Percentiles rank a stretch among this genome's conserved stretches.
Conservation (phyloP, 2,797 vertebrate genomes). For the Oryzias dopingdopingensis region DNA sequence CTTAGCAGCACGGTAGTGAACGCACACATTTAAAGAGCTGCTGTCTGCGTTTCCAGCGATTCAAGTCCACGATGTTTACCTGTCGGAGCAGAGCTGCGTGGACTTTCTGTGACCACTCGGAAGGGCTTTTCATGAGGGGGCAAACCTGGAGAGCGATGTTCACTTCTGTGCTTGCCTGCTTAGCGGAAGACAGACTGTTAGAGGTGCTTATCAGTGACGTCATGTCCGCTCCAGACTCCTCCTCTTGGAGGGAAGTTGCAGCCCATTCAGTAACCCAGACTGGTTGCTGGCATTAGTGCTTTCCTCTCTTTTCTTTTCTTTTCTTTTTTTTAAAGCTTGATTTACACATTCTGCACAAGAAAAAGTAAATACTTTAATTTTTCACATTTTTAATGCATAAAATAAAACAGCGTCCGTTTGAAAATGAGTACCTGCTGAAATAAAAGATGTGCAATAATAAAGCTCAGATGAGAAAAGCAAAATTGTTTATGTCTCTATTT, state of each 20-base stretch:
- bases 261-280: neutral
- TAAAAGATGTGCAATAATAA: no score
- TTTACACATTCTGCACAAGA: no score
- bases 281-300: no score
- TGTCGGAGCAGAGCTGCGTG: slow-evolving; percentile 27
- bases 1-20: slow-evolving; percentile 29
- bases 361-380: no score
- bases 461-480: no score
- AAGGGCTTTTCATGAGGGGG: slow-evolving; percentile 15
- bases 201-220: slow-evolving; percentile 66
- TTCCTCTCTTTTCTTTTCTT: no score
- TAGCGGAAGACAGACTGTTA: slow-evolving; percentile 66
- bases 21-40: slow-evolving; percentile 7
- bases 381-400: no score
- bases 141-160: slow-evolving; percentile 44
- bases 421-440: no score
- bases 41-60: neutral
- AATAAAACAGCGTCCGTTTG: no score
- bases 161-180: slow-evolving; percentile 44
- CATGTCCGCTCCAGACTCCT: slow-evolving; percentile 67
- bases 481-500: no score
- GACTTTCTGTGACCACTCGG: slow-evolving; percentile 21
- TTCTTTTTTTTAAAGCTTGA: no score
- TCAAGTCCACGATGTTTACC: slow-evolving; percentile 58
- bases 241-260: neutral